phyloP scores from a whole-genome alignment of 92 coral and sea anemone genomes.

The Hydrozoanthus gracilis region DNA sequence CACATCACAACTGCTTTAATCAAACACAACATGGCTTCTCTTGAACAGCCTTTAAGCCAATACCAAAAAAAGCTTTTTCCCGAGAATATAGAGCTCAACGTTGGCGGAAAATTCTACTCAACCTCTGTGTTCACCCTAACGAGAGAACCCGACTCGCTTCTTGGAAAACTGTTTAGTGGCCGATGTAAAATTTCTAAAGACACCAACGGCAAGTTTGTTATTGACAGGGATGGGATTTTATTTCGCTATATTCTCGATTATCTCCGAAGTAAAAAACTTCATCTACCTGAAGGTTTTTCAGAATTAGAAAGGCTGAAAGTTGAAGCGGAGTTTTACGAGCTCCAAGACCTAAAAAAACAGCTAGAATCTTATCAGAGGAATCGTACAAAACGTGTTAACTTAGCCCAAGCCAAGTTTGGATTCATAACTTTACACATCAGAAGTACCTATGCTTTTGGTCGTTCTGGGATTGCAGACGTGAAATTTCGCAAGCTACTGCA shows the following conservation, averaged over 20 bases:
- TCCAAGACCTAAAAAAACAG: slow-evolving; percentile 71
- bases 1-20: background rate
- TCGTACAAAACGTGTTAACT: slow-evolving; percentile 55
- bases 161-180: slow-evolving; percentile 90
- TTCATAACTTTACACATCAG: slow-evolving; percentile 84
- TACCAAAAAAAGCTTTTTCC: slow-evolving; percentile 85
- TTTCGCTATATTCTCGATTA: slow-evolving; percentile 87
- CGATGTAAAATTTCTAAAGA: slow-evolving; percentile 75
- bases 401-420: slow-evolving; percentile 72
- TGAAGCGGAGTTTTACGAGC: slow-evolving; percentile 88
- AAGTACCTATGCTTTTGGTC: slow-evolving; percentile 87
- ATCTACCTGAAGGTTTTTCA: slow-evolving; percentile 80
- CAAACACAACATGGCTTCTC: slow-evolving; percentile 46
- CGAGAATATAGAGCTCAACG: slow-evolving; percentile 93
- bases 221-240: slow-evolving; percentile 91
- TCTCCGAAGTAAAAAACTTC: slow-evolving; percentile 74
- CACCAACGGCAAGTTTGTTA: slow-evolving; percentile 82
- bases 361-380: slow-evolving; percentile 66
- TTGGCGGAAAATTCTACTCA: slow-evolving; percentile 92
- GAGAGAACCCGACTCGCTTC: slow-evolving; percentile 79
- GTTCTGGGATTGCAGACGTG: slow-evolving; percentile 85
- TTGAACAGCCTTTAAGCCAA: slow-evolving; percentile 35
- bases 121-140: slow-evolving; percentile 90
- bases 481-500: slow-evolving; percentile 87
- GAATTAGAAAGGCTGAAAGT: slow-evolving; percentile 79